Base-by-base conservation (phyloP, 2,888 invertebrate genomes). In the Agriopis marginaria region DNA sequence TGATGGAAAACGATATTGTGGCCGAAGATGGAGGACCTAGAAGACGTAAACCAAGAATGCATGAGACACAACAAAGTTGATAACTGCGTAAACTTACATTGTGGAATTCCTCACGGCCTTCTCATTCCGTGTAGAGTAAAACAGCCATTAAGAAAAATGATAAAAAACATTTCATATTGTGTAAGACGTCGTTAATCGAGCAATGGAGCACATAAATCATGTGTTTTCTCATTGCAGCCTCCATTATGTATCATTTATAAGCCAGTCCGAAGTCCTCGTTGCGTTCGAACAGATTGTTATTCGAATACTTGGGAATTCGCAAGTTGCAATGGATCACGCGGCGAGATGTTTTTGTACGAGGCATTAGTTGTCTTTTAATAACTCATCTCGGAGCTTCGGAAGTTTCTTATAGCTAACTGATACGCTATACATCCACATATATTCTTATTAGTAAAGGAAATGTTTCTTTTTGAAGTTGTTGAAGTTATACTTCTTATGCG, bases 261-360 rank as follows among this genome's bases (percentile, higher is more conserved):
- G 39, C 49, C 32, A 23, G 50, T 47, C 39, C 44, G 23, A 17
- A 3, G 44, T 12, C 39, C 63, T 64, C 49, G 8, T 59, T 53
- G 68, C 50, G n/a, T 63, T 61, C 61, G 51, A 17, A 69, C 69
- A 69, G 60, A 69, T 69, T 69, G 69, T 61, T 65, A 69, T 65
- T 61, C 44, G 69, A 65, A 65, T 69, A 58, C 12, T 56, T 65
- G 51, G 17, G 5, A n/a, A 4, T 32, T 32, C 4, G 32, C 32
- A 32, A 63, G 12, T 23, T 17, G 55, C 51, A 51, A 51, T 42
- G 51, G 50, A 51, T 51, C 61, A 62, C 17, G 61, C 7, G 9
- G 12, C 45, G 51, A 42, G n/a, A 23, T 42, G 61, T 62, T 62
- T 62, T 62, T 62, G 51, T 62, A 23, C 6, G 44, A 14, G 39